Evolutionary conservation across 2,113 vertebrate genomes (phyloP).

Genomic region (Eleginops maclovinus): DNA sequence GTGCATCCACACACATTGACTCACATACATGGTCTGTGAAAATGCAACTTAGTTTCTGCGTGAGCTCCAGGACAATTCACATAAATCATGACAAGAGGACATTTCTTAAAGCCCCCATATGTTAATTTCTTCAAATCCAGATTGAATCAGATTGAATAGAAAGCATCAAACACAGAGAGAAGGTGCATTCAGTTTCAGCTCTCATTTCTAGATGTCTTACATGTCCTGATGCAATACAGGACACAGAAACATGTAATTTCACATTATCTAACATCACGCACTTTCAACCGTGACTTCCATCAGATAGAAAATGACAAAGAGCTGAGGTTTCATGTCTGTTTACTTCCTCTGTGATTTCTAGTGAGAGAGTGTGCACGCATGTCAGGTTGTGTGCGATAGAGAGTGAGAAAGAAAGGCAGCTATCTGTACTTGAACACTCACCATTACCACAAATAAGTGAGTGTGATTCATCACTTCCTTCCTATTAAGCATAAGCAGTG

Average conservation of each 20-base stretch:
- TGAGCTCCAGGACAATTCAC: neutral
- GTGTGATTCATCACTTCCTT: constrained; percentile 82
- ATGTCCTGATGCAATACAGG: neutral
- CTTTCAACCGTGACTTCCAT: constrained; percentile 53
- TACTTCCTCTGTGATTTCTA: constrained; percentile 76
- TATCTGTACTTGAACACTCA: constrained; percentile 69
- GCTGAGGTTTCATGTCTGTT: constrained; percentile 69
- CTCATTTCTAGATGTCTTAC: neutral
- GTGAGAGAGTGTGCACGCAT: constrained; percentile 24
- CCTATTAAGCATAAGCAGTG: constrained; percentile 69
- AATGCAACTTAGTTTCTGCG: constrained; percentile 11
- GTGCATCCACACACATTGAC: neutral
- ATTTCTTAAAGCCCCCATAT: neutral
- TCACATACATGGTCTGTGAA: neutral
- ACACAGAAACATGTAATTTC: constrained; percentile 3
- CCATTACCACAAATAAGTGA: constrained; percentile 74
- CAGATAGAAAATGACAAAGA: constrained; percentile 60
- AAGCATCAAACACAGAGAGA: neutral
- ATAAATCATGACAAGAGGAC: constrained; percentile 9
- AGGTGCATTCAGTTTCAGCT: neutral
- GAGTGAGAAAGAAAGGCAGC: constrained; percentile 23
- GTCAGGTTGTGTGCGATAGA: neutral
- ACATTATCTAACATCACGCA: neutral
- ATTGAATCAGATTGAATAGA: constrained; percentile 35
- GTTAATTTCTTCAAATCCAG: neutral